A percentile compares a stretch with the other conserved stretches of the same genome.
Conservation (phyloP, 2,888 invertebrate species). For the Tryphoninae sp. region DNA sequence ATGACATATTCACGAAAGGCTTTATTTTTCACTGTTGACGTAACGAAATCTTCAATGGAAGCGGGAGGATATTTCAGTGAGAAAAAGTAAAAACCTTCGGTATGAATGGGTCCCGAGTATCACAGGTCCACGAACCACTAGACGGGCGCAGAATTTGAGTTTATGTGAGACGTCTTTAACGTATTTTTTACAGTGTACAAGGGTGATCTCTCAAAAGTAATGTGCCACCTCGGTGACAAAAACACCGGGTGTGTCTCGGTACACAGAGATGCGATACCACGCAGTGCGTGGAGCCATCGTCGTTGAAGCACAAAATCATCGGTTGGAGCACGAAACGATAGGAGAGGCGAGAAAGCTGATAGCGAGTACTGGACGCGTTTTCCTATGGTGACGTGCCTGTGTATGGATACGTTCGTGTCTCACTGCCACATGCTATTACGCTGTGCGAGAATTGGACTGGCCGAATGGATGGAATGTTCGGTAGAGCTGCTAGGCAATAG, state of each 20-base stretch:
- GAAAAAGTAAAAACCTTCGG: conserved; percentile 38
- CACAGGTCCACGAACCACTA: conserved; percentile 18
- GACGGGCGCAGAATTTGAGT: conserved; percentile 33
- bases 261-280: conserved; percentile 45
- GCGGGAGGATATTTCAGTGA: conserved; percentile 36
- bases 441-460: conserved; percentile 52
- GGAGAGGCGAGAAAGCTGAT: conserved; percentile 25
- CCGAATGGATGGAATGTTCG: conserved; percentile 63
- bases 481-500: conserved; percentile 67
- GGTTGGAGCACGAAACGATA: conserved; percentile 27
- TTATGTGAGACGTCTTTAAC: conserved; percentile 18
- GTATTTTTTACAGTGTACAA: conserved; percentile 8
- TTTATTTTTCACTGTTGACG: conserved; percentile 32
- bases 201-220: conserved; percentile 58
- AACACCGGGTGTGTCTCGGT: conserved; percentile 49
- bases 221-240: conserved; percentile 59
- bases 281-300: conserved; percentile 25
- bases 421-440: conserved; percentile 14
- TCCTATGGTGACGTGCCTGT: conserved; percentile 9
- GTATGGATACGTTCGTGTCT: neutral
- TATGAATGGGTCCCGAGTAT: conserved; percentile 32
- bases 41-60: conserved; percentile 1
- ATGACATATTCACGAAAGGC: neutral
- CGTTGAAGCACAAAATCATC: conserved; percentile 48
- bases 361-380: conserved; percentile 19